Evolutionary conservation across 1,140 invertebrate genomes (phyloP).

Genomic region (Drosophila carrolli): DNA sequence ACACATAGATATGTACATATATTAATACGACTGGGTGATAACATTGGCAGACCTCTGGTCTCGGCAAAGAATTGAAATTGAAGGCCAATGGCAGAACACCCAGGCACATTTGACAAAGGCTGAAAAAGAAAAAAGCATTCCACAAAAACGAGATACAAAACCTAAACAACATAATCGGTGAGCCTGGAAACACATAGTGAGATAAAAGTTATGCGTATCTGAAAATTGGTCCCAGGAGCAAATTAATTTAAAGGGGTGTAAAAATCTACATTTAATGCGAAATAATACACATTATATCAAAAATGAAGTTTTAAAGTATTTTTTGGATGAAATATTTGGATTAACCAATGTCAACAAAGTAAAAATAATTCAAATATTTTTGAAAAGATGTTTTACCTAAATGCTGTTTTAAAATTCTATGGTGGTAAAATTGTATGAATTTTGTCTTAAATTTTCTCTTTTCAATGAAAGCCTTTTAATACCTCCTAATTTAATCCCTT

Average conservation of each 20-base stretch:
- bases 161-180: conserved; percentile 34
- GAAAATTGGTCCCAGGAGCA: conserved; percentile 30
- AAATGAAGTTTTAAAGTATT: too few species aligned
- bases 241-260: neutral
- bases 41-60: conserved; percentile 3
- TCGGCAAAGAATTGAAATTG: conserved; percentile 27
- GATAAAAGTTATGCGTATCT: conserved; percentile 42
- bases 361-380: too few species aligned
- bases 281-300: too few species aligned
- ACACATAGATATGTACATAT: neutral
- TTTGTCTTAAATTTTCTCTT: too few species aligned
- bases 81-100: conserved; percentile 53
- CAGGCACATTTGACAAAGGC: conserved; percentile 20
- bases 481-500: neutral
- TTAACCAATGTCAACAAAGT: neutral
- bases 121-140: conserved; percentile 12
- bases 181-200: conserved; percentile 30
- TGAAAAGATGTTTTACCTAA: too few species aligned
- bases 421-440: too few species aligned
- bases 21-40: conserved; percentile 20
- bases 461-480: too few species aligned
- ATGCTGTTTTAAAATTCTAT: too few species aligned
- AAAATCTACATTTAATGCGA: neutral
- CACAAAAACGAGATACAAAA: conserved; percentile 30
- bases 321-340: too few species aligned